Base-by-base conservation (phyloP, 2,888 invertebrate species). In the Macaria liturata region DNA sequence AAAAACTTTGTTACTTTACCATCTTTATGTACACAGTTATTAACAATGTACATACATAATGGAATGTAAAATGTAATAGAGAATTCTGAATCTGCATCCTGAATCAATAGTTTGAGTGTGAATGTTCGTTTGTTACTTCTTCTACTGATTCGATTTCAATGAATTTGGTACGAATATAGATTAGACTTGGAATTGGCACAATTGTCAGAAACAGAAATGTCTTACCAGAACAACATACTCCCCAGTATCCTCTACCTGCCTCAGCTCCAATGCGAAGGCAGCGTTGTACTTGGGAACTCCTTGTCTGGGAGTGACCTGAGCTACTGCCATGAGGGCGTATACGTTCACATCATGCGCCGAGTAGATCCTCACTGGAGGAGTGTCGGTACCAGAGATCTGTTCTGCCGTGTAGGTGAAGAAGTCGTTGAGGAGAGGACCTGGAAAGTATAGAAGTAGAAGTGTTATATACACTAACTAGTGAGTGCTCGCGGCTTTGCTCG, bases 161-260 rank as follows among this genome's bases (percentile, higher is more conserved):
- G n/a, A n/a, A n/a, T n/a, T n/a, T n/a, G n/a, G n/a, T n/a, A n/a
- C n/a, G n/a, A n/a, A n/a, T n/a, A n/a, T n/a, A n/a, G n/a, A n/a
- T n/a, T n/a, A n/a, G n/a, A n/a, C n/a, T n/a, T n/a, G n/a, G n/a
- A n/a, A n/a, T n/a, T n/a, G n/a, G n/a, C n/a, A n/a, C n/a, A n/a
- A n/a, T n/a, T n/a, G n/a, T n/a, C n/a, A n/a, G n/a, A n/a, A n/a
- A n/a, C n/a, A n/a, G n/a, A n/a, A n/a, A 20, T 20, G 20, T 20
- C 78, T 75, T 52, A 81, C 82, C 72, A 77, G 50, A 0, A 83
- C 78, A 44, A 80, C 68, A 59, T 72, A 75, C 48, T 75, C 45
- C 6, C 72, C 77, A 9, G 75, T 73, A 0, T 47, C 49, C 0
- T 45, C 45, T 0, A 70, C 61, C 39, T 55, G 69, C 20, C 81